A percentile compares a stretch with the other conserved stretches of the same genome.
Evolutionary conservation across 2,888 invertebrate genomes (phyloP).

Genomic region (Octonoba sinensis): DNA sequence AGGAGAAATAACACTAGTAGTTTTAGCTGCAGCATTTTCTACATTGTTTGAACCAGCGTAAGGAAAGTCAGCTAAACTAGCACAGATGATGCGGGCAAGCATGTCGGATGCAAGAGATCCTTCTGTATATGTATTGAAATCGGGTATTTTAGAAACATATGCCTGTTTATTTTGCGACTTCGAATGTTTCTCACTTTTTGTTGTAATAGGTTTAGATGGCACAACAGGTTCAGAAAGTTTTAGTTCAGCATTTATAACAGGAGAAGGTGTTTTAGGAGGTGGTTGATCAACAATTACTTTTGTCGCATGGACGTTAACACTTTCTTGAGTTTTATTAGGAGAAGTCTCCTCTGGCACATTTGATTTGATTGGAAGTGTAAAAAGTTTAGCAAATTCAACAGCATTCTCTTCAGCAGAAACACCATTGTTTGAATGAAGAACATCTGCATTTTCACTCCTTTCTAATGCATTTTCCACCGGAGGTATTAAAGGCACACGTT

Average conservation of each 20-base stretch:
- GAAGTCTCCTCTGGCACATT: slow-evolving; percentile 31
- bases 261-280: slow-evolving; percentile 28
- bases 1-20: slow-evolving; percentile 51
- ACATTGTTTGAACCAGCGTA: slow-evolving; percentile 57
- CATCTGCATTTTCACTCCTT: slow-evolving; percentile 40
- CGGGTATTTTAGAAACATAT: slow-evolving; percentile 43
- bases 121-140: slow-evolving; percentile 54
- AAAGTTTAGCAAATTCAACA: slow-evolving; percentile 52
- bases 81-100: slow-evolving; percentile 64
- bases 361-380: slow-evolving; percentile 53
- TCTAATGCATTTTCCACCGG: slow-evolving; percentile 43
- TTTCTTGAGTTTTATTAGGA: slow-evolving; percentile 25
- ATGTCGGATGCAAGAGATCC: slow-evolving; percentile 59
- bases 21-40: slow-evolving; percentile 39
- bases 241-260: slow-evolving; percentile 17
- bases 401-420: slow-evolving; percentile 38
- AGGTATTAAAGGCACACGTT: slow-evolving; percentile 61
- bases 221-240: slow-evolving; percentile 16
- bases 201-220: slow-evolving; percentile 25
- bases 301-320: not conserved
- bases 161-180: slow-evolving; percentile 38
- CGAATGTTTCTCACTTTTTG: slow-evolving; percentile 49
- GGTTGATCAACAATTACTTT: slow-evolving; percentile 26
- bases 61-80: slow-evolving; percentile 63
- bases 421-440: slow-evolving; percentile 26